phyloP scores from a whole-genome alignment of 2,888 invertebrate species.

The Prosapia bicincta region DNA sequence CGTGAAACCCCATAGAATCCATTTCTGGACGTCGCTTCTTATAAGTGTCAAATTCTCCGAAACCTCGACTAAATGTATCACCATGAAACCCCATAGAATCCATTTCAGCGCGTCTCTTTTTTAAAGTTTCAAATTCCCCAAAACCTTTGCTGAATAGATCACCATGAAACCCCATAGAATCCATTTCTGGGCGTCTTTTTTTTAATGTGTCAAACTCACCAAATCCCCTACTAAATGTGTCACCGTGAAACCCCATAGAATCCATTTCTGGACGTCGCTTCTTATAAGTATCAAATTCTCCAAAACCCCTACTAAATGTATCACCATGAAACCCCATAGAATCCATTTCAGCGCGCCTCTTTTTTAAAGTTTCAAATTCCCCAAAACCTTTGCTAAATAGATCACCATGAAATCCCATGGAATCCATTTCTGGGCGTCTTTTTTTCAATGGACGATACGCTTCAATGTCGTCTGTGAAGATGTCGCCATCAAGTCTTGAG shows the following conservation, averaged over 20 bases:
- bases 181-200: slow-evolving; percentile 38
- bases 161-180: slow-evolving; percentile 43
- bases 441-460: slow-evolving; percentile 42
- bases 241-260: slow-evolving; percentile 42
- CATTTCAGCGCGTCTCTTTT: slow-evolving; percentile 41
- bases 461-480: slow-evolving; percentile 39
- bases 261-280: slow-evolving; percentile 38
- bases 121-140: slow-evolving; percentile 42
- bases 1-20: too few relatives aligned
- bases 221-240: slow-evolving; percentile 42
- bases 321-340: slow-evolving; percentile 44
- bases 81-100: too few relatives aligned
- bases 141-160: slow-evolving; percentile 42
- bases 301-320: slow-evolving; percentile 41
- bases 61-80: too few relatives aligned
- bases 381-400: slow-evolving; percentile 43
- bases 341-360: slow-evolving; percentile 37
- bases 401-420: slow-evolving; percentile 42
- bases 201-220: slow-evolving; percentile 44
- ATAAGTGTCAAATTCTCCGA: too few relatives aligned
- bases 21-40: too few relatives aligned
- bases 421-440: slow-evolving; percentile 38
- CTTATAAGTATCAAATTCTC: slow-evolving; percentile 42
- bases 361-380: slow-evolving; percentile 43
- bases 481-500: slow-evolving; percentile 43